Evolutionary conservation across 2,113 vertebrate genomes (phyloP), one percentile per base, ranked within the genome.

Genomic region (Craseonycteris thonglongyai): DNA sequence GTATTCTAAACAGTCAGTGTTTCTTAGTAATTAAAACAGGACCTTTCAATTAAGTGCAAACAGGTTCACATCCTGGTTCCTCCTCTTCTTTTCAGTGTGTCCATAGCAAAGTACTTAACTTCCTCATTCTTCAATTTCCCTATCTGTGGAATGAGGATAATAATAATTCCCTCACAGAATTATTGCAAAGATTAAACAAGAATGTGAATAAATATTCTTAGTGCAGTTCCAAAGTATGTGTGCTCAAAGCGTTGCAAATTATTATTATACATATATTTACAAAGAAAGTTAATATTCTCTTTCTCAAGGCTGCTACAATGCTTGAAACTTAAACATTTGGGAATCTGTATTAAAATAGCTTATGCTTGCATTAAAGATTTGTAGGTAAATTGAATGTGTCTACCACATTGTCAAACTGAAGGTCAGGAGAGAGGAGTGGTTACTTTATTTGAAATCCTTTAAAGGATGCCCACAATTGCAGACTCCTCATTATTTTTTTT

Each of bases 371-470:
- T 93, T 80, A 96, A 88, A 93, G 58, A 88, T 63, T 87, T 81
- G 10, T 58, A 61, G 63, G 28, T 19, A 91, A 90, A 38, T 69
- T 61, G 56, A 78, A 51, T 45, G 9, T 30, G 71, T 58, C 26
- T 89, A 47, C 40, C 21, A 35, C 47, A 35, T 30, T 19, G 19
- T 89, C 42, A 76, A 71, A 65, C 30, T 84, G 51, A 84, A 92
- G 40, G 1, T 49, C 9, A 88, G 1, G 22, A 88, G 75, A 78
- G 6, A 85, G 40, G n/a, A 75, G 28, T 69, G 12, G 12, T 35
- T 66, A 61, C 88, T 95, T 92, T 88, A 86, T 72, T 92, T 84
- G 7, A 82, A 85, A 56, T 75, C 89, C 56, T 63, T 58, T 47
- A 82, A 76, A 83, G 30, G 7, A 7, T 91, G 16, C 56, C 42